phyloP scores from a whole-genome alignment of 2,113 vertebrate genomes.

The Austrofundulus limnaeus region DNA sequence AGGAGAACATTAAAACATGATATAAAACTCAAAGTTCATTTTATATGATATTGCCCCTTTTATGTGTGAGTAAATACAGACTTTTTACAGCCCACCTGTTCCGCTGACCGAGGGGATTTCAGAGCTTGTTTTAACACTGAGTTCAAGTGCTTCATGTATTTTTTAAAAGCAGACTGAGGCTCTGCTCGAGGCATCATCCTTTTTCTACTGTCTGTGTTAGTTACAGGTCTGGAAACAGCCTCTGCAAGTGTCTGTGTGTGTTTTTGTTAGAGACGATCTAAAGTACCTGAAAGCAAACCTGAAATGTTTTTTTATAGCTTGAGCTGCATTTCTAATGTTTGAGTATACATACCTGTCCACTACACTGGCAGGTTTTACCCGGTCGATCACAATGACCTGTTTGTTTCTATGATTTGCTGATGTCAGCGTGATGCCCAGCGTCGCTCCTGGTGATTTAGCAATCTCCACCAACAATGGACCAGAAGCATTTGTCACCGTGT shows the following conservation, averaged over 20 bases:
- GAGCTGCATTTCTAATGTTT: neutral
- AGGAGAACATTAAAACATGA: too few species aligned
- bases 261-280: neutral
- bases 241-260: slow-evolving; percentile 1
- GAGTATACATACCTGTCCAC: slow-evolving; percentile 88
- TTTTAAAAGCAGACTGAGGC: slow-evolving; percentile 41
- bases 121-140: slow-evolving; percentile 3
- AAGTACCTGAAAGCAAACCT: neutral
- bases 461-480: slow-evolving; percentile 95
- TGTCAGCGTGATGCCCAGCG: slow-evolving; percentile 88
- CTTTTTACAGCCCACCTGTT: slow-evolving; percentile 4
- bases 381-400: slow-evolving; percentile 91
- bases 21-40: too few species aligned
- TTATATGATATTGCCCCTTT: too few species aligned
- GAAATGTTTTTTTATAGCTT: neutral
- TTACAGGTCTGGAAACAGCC: neutral
- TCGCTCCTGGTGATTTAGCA: slow-evolving; percentile 86
- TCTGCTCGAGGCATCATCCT: slow-evolving; percentile 5
- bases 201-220: slow-evolving; percentile 22
- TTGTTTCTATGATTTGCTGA: slow-evolving; percentile 87
- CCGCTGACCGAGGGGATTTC: slow-evolving; percentile 10
- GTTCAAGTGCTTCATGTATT: slow-evolving; percentile 49
- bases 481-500: slow-evolving; percentile 86
- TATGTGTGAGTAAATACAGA: neutral
- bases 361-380: slow-evolving; percentile 92